Conservation (phyloP, 2,888 invertebrate species). For the Abscondita cerata region DNA sequence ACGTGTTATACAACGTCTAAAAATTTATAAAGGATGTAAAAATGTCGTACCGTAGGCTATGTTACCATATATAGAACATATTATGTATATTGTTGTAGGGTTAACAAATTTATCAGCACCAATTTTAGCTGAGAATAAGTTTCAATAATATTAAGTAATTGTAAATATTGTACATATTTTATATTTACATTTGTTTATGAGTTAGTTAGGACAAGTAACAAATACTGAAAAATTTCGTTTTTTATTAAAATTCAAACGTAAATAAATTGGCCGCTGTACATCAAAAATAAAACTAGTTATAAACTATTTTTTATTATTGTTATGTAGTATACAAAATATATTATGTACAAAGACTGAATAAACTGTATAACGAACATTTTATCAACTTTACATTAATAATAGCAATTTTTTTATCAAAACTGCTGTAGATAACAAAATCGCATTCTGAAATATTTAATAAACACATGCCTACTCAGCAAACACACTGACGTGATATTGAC, state of each 20-base stretch:
- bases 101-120: not conserved
- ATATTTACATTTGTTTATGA: too few species aligned
- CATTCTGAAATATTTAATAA: not conserved
- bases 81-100: not conserved
- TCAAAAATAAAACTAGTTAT: not conserved
- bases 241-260: not conserved
- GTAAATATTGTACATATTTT: too few species aligned
- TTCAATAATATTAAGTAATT: too few species aligned
- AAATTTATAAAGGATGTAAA: not conserved
- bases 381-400: slow-evolving; percentile 1
- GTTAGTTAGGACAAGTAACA: too few species aligned
- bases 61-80: not conserved
- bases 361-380: slow-evolving; percentile 1
- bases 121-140: too few species aligned
- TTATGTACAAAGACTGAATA: too few species aligned
- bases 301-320: not conserved
- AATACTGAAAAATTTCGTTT: not conserved
- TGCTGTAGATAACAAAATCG: slow-evolving; percentile 1
- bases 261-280: not conserved
- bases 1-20: slow-evolving; percentile 2
- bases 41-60: not conserved
- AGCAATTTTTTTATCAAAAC: not conserved
- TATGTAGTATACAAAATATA: not conserved
- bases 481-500: too few species aligned
- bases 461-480: too few species aligned